phyloP scores from a whole-genome alignment of 2,888 invertebrate species.

The Mesodorylaimus sp. region DNA sequence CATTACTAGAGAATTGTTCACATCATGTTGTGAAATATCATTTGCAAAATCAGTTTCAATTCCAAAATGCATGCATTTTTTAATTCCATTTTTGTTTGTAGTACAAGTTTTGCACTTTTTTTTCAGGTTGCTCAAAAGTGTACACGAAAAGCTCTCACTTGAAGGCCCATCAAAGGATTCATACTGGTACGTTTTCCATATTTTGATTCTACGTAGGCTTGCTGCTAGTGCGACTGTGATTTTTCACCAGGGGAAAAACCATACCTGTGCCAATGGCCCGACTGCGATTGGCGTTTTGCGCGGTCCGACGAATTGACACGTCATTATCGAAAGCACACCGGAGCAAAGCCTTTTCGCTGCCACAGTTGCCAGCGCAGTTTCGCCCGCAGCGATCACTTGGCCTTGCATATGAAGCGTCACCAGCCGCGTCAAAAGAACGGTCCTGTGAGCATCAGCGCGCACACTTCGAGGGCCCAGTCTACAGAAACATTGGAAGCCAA shows the following conservation, averaged over 20 bases:
- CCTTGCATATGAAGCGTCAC: conserved; percentile 44
- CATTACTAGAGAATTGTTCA: no score
- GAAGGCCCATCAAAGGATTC: conserved; percentile 90
- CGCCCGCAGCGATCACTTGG: conserved; percentile 43
- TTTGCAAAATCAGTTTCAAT: no score
- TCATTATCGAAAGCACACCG: conserved; percentile 43
- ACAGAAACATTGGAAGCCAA: no score
- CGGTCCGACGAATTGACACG: conserved; percentile 42
- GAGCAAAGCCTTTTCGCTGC: conserved; percentile 43
- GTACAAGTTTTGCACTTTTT: conserved; percentile 18
- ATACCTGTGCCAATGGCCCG: conserved; percentile 41
- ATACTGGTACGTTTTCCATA: conserved; percentile 59
- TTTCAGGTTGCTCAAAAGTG: conserved; percentile 80
- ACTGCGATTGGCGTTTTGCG: conserved; percentile 42
- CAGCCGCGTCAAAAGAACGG: conserved; percentile 50
- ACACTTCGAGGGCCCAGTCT: no score
- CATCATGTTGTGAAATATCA: no score
- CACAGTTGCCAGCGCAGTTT: conserved; percentile 42
- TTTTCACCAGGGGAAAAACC: conserved; percentile 40
- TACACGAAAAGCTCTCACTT: conserved; percentile 94
- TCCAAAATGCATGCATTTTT: no score
- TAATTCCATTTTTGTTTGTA: no score
- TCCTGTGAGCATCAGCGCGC: neutral
- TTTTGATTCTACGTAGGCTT: no score
- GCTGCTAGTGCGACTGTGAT: no score